Evolutionary conservation across 2,888 invertebrate genomes (phyloP).

Genomic region (Drosophila gaucha): DNA sequence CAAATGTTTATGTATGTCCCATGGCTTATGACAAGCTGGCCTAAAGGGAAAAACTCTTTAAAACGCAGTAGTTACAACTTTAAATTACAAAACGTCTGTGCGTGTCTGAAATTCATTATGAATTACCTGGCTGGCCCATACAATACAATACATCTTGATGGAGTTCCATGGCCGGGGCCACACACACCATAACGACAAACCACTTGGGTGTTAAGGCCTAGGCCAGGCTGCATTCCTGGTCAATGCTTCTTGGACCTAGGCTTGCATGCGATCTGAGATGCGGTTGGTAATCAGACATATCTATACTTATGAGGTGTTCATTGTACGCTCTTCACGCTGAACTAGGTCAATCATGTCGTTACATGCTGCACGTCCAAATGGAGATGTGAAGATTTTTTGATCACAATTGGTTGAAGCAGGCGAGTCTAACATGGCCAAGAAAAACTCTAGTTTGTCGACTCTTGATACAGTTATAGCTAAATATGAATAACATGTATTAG

Average conservation of each 20-base stretch:
- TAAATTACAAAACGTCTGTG: constrained; percentile 82
- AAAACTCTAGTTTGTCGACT: too few relatives aligned
- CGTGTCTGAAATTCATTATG: constrained; percentile 83
- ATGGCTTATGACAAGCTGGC: constrained; percentile 31
- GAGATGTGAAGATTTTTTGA: constrained; percentile 1
- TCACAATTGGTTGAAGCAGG: neutral
- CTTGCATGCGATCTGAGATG: constrained; percentile 37
- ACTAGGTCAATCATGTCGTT: constrained; percentile 66
- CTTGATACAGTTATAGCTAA: too few relatives aligned
- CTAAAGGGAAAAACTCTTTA: constrained; percentile 62
- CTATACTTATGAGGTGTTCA: constrained; percentile 71
- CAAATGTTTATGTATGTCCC: constrained; percentile 36
- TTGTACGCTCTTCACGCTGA: constrained; percentile 61
- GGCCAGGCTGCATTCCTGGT: constrained; percentile 23
- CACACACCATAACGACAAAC: constrained; percentile 34
- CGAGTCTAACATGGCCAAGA: neutral
- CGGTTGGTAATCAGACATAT: constrained; percentile 16
- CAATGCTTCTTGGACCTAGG: constrained; percentile 4
- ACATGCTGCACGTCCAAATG: constrained; percentile 9
- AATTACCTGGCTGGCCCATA: constrained; percentile 21
- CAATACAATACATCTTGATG: constrained; percentile 29
- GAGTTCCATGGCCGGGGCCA: constrained; percentile 47
- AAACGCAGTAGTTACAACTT: constrained; percentile 73
- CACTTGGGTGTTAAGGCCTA: constrained; percentile 64
- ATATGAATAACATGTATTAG: too few relatives aligned